Percentiles rank a stretch among this genome's conserved stretches.
These are phyloP conservation scores for Holothuria glaberrima DNA, from an alignment of 35 echinoderm and acorn worm genomes.

Conservation along the genomic window DNA sequence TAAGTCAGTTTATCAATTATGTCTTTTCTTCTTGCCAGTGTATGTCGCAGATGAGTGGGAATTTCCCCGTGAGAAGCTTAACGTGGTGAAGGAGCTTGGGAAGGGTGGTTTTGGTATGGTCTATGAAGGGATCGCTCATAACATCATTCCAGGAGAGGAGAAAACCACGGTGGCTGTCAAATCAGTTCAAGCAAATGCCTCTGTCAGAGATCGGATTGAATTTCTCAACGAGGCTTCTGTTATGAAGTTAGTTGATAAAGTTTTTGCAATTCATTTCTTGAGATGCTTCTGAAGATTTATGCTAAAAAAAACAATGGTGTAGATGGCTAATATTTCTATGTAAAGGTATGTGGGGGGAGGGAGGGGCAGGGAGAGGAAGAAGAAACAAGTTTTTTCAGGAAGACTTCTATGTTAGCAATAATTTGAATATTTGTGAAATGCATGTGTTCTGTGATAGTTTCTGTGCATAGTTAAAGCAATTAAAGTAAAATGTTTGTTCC, in stretches of 20 bases:
- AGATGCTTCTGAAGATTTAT: neutral
- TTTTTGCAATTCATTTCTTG: too few species aligned
- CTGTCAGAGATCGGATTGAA: constrained; percentile 96
- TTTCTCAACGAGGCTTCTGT: constrained; percentile 95
- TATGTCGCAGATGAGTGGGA: constrained; percentile 96
- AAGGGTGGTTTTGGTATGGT: constrained; percentile 98
- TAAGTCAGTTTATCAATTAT: too few species aligned
- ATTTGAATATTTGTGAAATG: too few species aligned
- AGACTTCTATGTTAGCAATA: too few species aligned
- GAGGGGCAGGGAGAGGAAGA: too few species aligned
- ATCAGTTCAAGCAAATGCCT: constrained; percentile 95
- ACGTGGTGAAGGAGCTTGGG: constrained; percentile 83
- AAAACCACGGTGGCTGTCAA: constrained; percentile 85
- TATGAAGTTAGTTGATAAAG: constrained; percentile 83
- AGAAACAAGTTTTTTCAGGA: too few species aligned
- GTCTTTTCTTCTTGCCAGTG: constrained; percentile 60
- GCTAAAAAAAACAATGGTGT: too few species aligned
- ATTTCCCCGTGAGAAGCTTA: constrained; percentile 84
- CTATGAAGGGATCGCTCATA: constrained; percentile 75
- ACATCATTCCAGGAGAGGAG: constrained; percentile 73
- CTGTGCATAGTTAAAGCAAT: too few species aligned
- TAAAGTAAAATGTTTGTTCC: too few species aligned
- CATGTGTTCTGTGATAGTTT: too few species aligned
- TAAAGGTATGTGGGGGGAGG: too few species aligned
- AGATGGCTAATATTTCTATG: too few species aligned